Base-by-base conservation (phyloP, 2,113 vertebrate genomes). In the Monarcha castaneiventris region DNA sequence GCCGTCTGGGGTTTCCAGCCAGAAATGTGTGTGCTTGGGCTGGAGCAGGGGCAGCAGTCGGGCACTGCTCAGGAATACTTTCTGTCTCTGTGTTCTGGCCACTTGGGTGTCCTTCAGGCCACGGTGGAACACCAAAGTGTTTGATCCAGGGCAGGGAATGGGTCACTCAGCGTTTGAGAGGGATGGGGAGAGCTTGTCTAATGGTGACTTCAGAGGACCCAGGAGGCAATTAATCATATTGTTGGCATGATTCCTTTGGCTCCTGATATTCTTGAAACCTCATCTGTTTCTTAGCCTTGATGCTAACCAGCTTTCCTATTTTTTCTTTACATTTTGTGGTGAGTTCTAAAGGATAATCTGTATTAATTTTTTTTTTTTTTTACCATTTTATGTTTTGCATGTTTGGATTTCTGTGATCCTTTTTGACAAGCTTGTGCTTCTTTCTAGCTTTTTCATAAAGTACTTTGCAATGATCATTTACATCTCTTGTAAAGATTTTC, bases 151-250 rank as follows among this genome's bases (percentile, higher is more conserved):
- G 56, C 56, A 51, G 35, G 43, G 61, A 54, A 59, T 8, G 39
- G 25, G 23, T 87, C 17, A 1, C 59, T 89, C 25, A 10, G 0
- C 0, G 2, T 44, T n/a, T 0, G 0, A 44, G 13, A 67, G 55
- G 19, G 51, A 19, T 43, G 55, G 80, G 55, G 1, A 55, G 16
- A 81, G 46, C 17, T 61, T 67, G 7, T 58, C 54, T 58, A 2
- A 56, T 32, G 62, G 52, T 9, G 12, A 4, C 44, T 87, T 75
- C 23, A 56, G 10, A 61, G 87, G 33, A 44, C 74, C 49, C n/a
- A 3, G 3, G 64, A 54, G 87, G 51, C 74, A 48, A 20, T 96
- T 33, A 21, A 27, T 94, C 29, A 26, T 69, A 5, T 21, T 51
- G 64, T 14, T 91, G 89, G 64, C 59, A 13, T 14, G 59, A 35